A percentile compares a stretch with the other conserved stretches of the same genome.
Conservation (phyloP, 2,113 vertebrate genomes). For the Pipa parva region DNA sequence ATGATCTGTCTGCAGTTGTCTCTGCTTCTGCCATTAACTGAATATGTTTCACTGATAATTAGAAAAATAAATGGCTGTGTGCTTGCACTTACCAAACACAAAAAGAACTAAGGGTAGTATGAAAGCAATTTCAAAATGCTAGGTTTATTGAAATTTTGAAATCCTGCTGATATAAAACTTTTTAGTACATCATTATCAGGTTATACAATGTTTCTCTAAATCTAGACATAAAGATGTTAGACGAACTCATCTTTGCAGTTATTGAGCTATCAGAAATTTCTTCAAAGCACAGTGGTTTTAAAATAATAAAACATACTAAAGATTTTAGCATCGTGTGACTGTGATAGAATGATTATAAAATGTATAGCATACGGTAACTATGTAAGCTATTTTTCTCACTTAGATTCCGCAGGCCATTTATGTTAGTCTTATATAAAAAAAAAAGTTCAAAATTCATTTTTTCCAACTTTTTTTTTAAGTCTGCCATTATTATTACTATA, state of each 20-base stretch:
- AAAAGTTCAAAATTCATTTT: too few relatives aligned
- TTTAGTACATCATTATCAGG: slow-evolving; percentile 29
- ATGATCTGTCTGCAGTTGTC: background rate
- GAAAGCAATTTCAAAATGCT: slow-evolving; percentile 20
- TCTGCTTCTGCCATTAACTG: background rate
- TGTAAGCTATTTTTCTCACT: background rate
- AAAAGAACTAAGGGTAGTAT: slow-evolving; percentile 4
- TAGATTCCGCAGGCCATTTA: too few relatives aligned
- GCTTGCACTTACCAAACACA: background rate
- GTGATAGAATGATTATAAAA: background rate
- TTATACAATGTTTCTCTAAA: background rate
- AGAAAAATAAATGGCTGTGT: background rate
- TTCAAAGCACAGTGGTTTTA: background rate
- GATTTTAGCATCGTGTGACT: background rate
- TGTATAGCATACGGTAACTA: background rate
- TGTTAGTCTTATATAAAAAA: too few relatives aligned
- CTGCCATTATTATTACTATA: too few relatives aligned
- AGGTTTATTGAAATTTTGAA: slow-evolving; percentile 21
- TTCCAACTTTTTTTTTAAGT: too few relatives aligned
- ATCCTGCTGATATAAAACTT: slow-evolving; percentile 15
- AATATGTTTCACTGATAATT: slow-evolving; percentile 17
- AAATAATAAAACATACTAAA: too few relatives aligned
- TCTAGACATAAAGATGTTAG: slow-evolving; percentile 19
- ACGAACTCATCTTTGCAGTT: background rate
- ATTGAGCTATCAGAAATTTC: background rate